Percentiles rank a stretch among this genome's conserved stretches.
phyloP scores from a whole-genome alignment of 2,797 vertebrate genomes.

The Acrossocheilus wenchowensis region DNA sequence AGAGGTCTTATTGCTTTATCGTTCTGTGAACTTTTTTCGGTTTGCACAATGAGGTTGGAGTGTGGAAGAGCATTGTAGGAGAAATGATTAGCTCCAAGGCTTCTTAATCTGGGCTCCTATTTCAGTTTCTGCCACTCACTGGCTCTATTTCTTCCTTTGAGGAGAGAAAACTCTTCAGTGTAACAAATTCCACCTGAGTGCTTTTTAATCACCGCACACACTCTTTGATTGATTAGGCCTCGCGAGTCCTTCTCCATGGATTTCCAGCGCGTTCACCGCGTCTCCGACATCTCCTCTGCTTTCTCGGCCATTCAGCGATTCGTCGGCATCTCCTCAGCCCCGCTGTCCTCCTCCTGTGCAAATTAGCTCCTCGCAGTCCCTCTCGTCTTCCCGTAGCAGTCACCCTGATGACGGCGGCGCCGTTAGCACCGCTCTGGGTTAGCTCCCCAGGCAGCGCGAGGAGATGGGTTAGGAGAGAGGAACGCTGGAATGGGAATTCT shows the following conservation, averaged over 20 bases:
- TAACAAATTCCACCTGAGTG: conserved; percentile 44
- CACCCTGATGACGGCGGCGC: conserved; percentile 15
- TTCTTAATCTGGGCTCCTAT: conserved; percentile 36
- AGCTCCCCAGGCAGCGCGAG: conserved; percentile 22
- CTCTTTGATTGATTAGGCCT: conserved; percentile 50
- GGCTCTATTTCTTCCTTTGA: conserved; percentile 37
- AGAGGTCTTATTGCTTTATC: background rate
- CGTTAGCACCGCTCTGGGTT: conserved; percentile 27
- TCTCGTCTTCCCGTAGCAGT: conserved; percentile 25
- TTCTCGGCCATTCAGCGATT: conserved; percentile 36
- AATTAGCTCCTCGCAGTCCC: conserved; percentile 47
- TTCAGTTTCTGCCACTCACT: conserved; percentile 30
- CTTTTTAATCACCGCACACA: conserved; percentile 39
- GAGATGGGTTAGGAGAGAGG: conserved; percentile 19
- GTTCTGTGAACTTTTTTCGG: background rate
- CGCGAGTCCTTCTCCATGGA: background rate
- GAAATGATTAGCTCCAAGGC: conserved; percentile 24
- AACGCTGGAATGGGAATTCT: conserved; percentile 37
- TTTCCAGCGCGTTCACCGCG: background rate
- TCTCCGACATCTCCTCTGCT: conserved; percentile 11
- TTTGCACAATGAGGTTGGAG: background rate
- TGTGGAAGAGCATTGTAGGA: conserved; percentile 1
- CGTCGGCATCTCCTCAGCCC: conserved; percentile 7
- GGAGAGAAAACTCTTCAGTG: conserved; percentile 31
- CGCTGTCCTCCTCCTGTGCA: conserved; percentile 31